Evolutionary conservation across 2,888 invertebrate genomes (phyloP), one percentile per base, ranked within the genome.

Genomic region (Xylota segnis): DNA sequence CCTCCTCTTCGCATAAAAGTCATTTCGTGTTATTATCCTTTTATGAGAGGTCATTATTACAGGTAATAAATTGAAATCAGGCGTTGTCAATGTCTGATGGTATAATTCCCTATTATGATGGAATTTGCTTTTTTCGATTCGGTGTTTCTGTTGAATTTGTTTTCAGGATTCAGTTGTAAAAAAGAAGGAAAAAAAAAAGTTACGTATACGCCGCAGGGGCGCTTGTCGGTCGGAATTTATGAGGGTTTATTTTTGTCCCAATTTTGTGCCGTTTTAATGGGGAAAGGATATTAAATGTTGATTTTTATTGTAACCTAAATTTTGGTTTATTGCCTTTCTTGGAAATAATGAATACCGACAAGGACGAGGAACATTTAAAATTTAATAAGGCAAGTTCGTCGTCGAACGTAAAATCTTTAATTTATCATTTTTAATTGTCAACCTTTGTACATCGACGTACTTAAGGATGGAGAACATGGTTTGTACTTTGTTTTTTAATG

Each of bases 31-130:
- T 76, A 86, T 66, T 86, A 86, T 77, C 84, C 76, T 76, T 71
- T 82, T 72, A 63, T 56, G 71, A 54, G 61, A 50, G 72, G 50
- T 58, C 71, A 77, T 81, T 76, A 71, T 72, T 76, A 68, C 52
- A 76, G 76, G 86, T 72, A 81, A 81, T 86, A 86, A 86, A 81
- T 86, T 63, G 66, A 74, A 76, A 77, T 82, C 76, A 72, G 76
- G 34, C 58, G 34, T 37, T 81, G 82, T 82, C 86, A 86, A 72
- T 68, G 50, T 61, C 76, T 72, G 61, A 47, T 66, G 71, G 40
- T 54, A 58, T 66, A 29, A 58, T 37, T 65, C 29, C 52, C 61
- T 45, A 29, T 65, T 37, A 59, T 27, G 56, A 61, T 68, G 78
- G 56, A 56, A 29, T 23, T 34, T 43, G 16, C 43, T 43, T 54